Base-by-base conservation (phyloP, 1,140 invertebrate genomes). In the Calosoma granatense region DNA sequence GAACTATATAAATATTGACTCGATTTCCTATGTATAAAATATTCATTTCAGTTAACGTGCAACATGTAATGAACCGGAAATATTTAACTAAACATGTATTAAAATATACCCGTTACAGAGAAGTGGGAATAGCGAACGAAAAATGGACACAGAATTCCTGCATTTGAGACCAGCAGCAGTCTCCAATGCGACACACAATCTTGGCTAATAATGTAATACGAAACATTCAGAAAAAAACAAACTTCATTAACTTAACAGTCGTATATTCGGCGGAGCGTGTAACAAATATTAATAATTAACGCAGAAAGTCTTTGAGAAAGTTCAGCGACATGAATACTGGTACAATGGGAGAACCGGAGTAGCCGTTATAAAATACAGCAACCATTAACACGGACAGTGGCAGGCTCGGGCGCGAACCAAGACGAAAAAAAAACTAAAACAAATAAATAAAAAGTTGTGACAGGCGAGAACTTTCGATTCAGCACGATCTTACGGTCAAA, bases 381-480 rank as follows among this genome's bases (percentile, higher is more conserved):
- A 17, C 41, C 41, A 47, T 47, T 47, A 47, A 47, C 41, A 17
- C 41, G 15, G 4, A 47, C 4, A 30, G 26, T 30, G 9, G 4
- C 6, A 47, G 9, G 17, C 6, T 12, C 6, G 3, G 9, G 17
- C 41, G 17, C 41, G 17, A 3, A 47, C 6, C 3, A 9, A 47
- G 9, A 47, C 41, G 17, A 12, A 17, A 47, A 17, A 47, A 47
- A 47, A 47, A 47, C 41, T 47, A 47, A 47, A 47, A 47, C 41
- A 47, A 56, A 61, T 61, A 61, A 61, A 61, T 61, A 61, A 62
- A 62, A 62, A 62, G 26, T 60, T 60, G 56, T 51, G 58, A 56
- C 58, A 56, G 58, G 54, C 52, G 51, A 53, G 22, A 52, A 56
- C 4, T 56, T 59, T 56, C 39, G 54, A 59, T 52, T 47, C 36